These are phyloP conservation scores for Nematopogon swammerdamellus DNA, from an alignment of 2,888 invertebrate genomes.

Conservation along the genomic window DNA sequence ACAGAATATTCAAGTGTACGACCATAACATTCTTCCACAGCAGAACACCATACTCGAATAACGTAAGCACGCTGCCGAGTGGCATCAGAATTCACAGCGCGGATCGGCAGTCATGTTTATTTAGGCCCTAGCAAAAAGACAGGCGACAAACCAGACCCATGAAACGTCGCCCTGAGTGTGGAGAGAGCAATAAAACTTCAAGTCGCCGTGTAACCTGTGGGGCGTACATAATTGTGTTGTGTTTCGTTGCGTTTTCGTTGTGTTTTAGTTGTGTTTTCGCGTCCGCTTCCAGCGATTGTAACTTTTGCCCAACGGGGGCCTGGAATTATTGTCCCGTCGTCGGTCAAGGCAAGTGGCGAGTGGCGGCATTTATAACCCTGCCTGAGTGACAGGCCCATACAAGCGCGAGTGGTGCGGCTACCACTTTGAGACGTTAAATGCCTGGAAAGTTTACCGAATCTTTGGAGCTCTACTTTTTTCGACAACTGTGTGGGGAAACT, in stretches of 20 bases:
- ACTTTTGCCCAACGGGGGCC: background rate
- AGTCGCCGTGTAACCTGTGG: background rate
- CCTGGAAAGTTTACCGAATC: no score
- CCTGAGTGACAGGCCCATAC: background rate
- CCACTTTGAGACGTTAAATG: background rate
- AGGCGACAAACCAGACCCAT: background rate
- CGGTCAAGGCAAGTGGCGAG: no score
- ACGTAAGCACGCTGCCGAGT: no score
- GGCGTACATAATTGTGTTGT: conserved; percentile 8
- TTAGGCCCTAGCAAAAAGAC: background rate
- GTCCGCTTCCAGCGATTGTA: background rate
- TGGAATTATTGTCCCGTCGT: background rate
- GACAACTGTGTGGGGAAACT: no score
- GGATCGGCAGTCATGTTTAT: background rate
- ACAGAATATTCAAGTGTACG: no score
- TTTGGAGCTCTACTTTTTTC: no score
- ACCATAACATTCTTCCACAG: no score
- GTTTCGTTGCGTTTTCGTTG: background rate
- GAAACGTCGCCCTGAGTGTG: background rate
- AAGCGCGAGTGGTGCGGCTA: background rate
- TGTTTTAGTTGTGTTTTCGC: background rate
- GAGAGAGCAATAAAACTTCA: background rate
- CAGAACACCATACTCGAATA: no score
- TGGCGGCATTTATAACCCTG: background rate
- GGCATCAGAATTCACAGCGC: background rate